phyloP scores from a whole-genome alignment of 2,113 vertebrate genomes.

The Rattus norvegicus region DNA sequence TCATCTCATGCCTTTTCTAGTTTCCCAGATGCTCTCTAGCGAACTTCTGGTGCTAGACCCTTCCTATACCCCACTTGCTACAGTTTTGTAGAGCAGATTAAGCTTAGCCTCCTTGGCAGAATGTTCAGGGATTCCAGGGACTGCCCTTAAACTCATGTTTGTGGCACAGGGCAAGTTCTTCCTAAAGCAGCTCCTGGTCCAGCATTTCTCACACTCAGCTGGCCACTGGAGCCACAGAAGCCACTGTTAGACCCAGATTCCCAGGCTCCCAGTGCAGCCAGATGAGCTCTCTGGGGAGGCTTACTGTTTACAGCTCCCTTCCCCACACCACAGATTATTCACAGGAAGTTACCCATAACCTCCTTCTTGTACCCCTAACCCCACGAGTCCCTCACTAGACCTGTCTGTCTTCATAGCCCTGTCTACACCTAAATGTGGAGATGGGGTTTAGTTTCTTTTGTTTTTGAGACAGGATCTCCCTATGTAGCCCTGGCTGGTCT shows the following conservation, averaged over 20 bases:
- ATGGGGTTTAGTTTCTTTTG: neutral
- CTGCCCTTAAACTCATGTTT: neutral
- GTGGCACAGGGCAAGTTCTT: neutral
- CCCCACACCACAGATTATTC: neutral
- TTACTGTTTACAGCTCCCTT: neutral
- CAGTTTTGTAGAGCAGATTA: accelerated
- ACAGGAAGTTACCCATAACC: neutral
- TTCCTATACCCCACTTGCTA: accelerated
- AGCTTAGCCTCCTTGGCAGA: neutral
- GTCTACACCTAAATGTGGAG: neutral
- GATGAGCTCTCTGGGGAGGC: neutral
- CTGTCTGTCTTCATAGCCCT: neutral
- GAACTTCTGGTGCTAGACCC: neutral
- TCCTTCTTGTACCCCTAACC: accelerated
- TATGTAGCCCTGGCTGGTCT: neutral
- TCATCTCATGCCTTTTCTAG: neutral
- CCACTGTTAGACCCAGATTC: neutral
- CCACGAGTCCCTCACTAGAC: neutral
- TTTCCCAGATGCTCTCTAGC: neutral
- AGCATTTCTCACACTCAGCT: neutral
- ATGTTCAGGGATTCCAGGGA: accelerated
- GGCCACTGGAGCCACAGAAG: neutral
- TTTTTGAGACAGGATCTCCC: neutral
- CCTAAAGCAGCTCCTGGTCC: neutral
- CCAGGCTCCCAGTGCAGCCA: neutral